Percentiles rank a stretch among this genome's conserved stretches.
These are phyloP conservation scores for Schlechtendalia chinensis DNA, from an alignment of 1,140 invertebrate genomes.

Conservation along the genomic window DNA sequence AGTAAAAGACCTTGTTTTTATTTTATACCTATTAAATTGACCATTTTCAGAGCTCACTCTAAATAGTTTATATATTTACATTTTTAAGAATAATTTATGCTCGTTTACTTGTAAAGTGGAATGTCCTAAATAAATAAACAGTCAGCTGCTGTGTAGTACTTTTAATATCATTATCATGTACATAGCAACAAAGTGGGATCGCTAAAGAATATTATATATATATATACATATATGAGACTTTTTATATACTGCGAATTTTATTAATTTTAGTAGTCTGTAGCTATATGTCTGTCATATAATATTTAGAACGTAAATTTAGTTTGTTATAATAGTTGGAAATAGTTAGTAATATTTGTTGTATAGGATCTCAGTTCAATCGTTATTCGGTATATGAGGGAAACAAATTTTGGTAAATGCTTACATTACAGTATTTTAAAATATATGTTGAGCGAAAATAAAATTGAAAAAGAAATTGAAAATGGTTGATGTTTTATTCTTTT, in stretches of 20 bases:
- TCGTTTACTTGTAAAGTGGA: not conserved
- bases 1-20: not conserved
- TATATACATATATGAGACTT: not conserved
- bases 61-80: not conserved
- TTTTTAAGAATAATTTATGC: not conserved
- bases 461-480: not conserved
- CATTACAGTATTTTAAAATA: not conserved
- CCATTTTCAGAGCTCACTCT: too few species aligned
- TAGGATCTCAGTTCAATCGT: not conserved
- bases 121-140: not conserved
- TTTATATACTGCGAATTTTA: not conserved
- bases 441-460: not conserved
- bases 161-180: constrained; percentile 2
- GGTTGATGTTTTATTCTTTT: not conserved
- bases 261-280: not conserved
- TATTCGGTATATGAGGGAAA: constrained; percentile 14
- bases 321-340: not conserved
- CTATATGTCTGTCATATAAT: not conserved
- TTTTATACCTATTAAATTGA: not conserved
- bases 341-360: too few species aligned
- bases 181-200: not conserved
- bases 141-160: not conserved
- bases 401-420: not conserved
- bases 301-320: not conserved
- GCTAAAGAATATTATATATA: not conserved